Conservation (phyloP, 2,888 invertebrate species). For the Morinoia aosen region DNA sequence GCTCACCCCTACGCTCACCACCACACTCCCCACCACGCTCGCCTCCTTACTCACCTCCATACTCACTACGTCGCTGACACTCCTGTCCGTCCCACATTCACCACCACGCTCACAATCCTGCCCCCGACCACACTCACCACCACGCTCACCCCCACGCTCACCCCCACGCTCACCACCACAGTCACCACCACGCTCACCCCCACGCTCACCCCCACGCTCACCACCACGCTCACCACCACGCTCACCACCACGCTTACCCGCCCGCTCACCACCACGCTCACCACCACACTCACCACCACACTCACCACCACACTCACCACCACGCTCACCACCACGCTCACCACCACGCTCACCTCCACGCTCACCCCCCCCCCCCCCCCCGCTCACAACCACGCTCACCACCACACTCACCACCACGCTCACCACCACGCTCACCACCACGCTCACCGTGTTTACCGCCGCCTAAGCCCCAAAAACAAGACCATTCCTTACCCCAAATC, state of each 20-base stretch:
- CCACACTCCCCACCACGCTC: too few species aligned
- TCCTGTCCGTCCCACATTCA: not conserved
- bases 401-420: too few species aligned
- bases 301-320: not conserved
- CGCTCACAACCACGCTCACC: too few species aligned
- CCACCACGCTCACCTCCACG: not conserved
- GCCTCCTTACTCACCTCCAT: not conserved
- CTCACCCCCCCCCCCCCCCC: too few species aligned
- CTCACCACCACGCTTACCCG: too few species aligned
- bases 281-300: not conserved
- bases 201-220: too few species aligned
- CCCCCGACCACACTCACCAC: not conserved
- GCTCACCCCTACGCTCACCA: too few species aligned
- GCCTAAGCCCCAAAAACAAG: not conserved
- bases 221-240: too few species aligned
- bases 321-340: not conserved
- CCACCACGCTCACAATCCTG: not conserved
- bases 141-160: not conserved
- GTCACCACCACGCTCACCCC: not conserved
- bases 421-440: not conserved
- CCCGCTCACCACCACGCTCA: not conserved
- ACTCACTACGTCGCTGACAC: not conserved
- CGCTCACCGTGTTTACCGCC: not conserved
- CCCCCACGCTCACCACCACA: too few species aligned
- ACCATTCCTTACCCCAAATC: not conserved